Base-by-base conservation (phyloP, 2,888 invertebrate species). In the Bugula neritina region DNA sequence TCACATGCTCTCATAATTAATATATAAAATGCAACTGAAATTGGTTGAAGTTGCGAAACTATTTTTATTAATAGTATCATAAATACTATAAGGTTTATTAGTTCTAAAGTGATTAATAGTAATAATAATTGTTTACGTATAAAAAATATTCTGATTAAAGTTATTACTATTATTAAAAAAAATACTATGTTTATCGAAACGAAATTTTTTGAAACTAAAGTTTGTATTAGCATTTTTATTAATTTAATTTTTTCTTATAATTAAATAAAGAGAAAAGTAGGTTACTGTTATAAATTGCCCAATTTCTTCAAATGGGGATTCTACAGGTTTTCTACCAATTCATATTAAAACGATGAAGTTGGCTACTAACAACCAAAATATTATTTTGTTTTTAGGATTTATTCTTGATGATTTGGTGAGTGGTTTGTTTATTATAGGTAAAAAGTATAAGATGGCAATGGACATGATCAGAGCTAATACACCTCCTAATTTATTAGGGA, bases 401-500 rank as follows among this genome's bases (percentile, higher is more conserved):
- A 89, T 89, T 86, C 35, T 35, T 10, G 71, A 35, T 27, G 74
- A 72, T 25, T 84, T 87, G 87, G 85, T 87, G 87, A 80, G 85
- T 84, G 76, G 86, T 85, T 21, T 86, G 84, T 77, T 89, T 85
- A 73, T 74, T 35, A 78, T 74, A 0, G 90, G 89, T 73, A 90
- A 71, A 80, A 89, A 86, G 79, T 88, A 84, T 85, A 90, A 85
- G 85, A 91, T 89, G 79, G 88, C 79, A 86, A 91, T 89, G 74
- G 90, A 90, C 82, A 88, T 77, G 0, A 89, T 75, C 85, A 90
- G 79, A 0, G 89, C 89, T 79, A 90, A 85, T 69, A 91, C 90
- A 75, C 91, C 91, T 71, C 90, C 90, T 85, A 91, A 80, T 87
- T 92, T 91, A 86, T 90, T 91, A 3, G 91, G 91, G 73, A 92